Base-by-base conservation (phyloP, 2,888 invertebrate species). In the Chromoteleia sp. region DNA sequence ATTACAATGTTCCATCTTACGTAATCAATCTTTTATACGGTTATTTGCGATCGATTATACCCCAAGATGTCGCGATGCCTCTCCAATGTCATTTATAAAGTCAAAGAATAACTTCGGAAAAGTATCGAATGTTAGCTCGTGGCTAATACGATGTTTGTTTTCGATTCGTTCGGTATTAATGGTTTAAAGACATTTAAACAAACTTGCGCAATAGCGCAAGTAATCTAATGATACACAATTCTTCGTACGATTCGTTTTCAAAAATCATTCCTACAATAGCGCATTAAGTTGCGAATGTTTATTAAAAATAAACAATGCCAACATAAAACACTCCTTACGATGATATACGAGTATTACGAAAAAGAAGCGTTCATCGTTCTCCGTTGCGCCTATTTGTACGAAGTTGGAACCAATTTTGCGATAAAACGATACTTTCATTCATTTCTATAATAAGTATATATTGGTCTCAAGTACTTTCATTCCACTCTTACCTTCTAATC, bases 11-110 rank as follows among this genome's bases (percentile, higher is more conserved):
- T 50, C 30, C 21, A 8, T 19, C 45, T 79, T 79, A 29, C 56
- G 48, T 58, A 70, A 70, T 74, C 74, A 54, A 58, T 54, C 65
- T 65, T 56, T 59, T 30, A 43, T 67, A 50, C 41, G 25, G 17
- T 50, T 67, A 56, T 52, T 39, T 29, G 30, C 65, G 19, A 76
- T 76, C 76, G 45, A 68, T 65, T 58, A 50, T 59, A 15, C 1
- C 5, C 33, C 8, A 12, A 36, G 36, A 19, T 39, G 14, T 36
- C 39, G 36, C 15, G 48, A 59, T 14, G 48, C 17, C 15, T 15
- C 25, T 2, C 19, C 1, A 56, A 21, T 30, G 33, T 4, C 19
- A 5, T n/a, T 17, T 54, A n/a, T 30, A 1, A 54, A 36, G 36
- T 19, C 33, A 54, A 36, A n/a, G n/a, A 19, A 36, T 36, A 25